Percentiles rank a stretch among this genome's conserved stretches.
Conservation (phyloP, 92 coral and sea anemone species). For the Virgularia gustaviana region DNA sequence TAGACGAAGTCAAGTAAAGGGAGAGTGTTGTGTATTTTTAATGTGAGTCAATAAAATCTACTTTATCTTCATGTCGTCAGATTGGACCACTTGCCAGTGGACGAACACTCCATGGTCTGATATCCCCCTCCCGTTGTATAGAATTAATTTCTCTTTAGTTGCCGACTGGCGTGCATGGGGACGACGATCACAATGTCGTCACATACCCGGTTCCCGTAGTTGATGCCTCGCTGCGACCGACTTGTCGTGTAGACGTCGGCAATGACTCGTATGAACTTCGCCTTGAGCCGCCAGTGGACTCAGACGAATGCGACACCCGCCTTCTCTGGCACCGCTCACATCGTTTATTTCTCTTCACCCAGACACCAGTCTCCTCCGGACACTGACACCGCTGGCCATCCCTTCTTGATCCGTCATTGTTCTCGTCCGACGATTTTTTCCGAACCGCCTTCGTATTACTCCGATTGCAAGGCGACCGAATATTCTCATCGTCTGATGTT, state of each 20-base stretch:
- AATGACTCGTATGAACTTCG: conserved; percentile 40
- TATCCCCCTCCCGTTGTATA: no score
- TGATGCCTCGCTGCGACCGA: conserved; percentile 16
- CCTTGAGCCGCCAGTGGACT: conserved; percentile 33
- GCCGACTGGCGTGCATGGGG: no score
- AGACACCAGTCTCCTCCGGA: conserved; percentile 22
- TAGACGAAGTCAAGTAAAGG: no score
- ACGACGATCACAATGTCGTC: conserved; percentile 14
- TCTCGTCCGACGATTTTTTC: conserved; percentile 9
- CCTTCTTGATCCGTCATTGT: neutral
- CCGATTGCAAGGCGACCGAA: neutral
- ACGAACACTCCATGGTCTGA: no score
- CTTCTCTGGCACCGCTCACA: conserved; percentile 29
- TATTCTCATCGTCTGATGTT: conserved; percentile 5
- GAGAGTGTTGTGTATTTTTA: no score
- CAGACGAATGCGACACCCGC: conserved; percentile 34
- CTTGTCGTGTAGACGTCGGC: conserved; percentile 25
- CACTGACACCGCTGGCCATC: conserved; percentile 33
- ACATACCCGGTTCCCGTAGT: conserved; percentile 12
- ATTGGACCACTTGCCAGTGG: no score
- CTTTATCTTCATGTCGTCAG: no score
- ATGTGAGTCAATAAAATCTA: no score
- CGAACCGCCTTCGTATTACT: conserved; percentile 1
- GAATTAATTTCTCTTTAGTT: no score
- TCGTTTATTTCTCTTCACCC: conserved; percentile 24